Percentiles rank a stretch among this genome's conserved stretches.
phyloP scores from a whole-genome alignment of 1,140 invertebrate genomes.

The Tetranychus urticae region DNA sequence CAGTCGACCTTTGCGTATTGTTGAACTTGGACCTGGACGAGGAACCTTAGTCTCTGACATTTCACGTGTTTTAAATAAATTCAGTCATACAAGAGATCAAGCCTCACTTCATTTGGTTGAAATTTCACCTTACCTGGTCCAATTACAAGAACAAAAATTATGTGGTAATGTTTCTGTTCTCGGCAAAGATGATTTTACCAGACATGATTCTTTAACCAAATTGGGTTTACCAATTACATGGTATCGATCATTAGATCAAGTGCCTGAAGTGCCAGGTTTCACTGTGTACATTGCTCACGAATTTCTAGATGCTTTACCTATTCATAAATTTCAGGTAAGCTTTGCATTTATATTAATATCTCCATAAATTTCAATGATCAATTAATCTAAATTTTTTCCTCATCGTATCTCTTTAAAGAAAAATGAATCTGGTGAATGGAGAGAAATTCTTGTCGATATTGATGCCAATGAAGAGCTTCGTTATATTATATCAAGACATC shows the following conservation, averaged over 20 bases:
- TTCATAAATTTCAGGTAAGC: conserved; percentile 53
- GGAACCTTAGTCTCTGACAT: conserved; percentile 70
- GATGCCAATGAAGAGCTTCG: conserved; percentile 26
- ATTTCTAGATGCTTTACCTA: conserved; percentile 93
- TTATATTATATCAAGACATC: conserved; percentile 41
- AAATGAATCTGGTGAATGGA: conserved; percentile 12
- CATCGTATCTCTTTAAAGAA: neutral
- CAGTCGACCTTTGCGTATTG: conserved; percentile 50
- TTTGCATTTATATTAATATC: neutral
- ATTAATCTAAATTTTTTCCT: too few species aligned
- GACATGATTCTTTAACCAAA: conserved; percentile 17
- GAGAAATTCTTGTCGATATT: conserved; percentile 14
- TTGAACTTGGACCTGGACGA: conserved; percentile 81
- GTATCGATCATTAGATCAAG: conserved; percentile 30
- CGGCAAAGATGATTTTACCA: conserved; percentile 11
- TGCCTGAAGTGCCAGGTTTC: conserved; percentile 28
- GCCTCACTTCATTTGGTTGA: conserved; percentile 63
- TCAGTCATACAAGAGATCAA: conserved; percentile 26
- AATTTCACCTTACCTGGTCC: conserved; percentile 54
- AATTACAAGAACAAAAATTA: conserved; percentile 47
- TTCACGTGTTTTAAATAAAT: conserved; percentile 39
- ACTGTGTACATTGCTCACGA: conserved; percentile 80
- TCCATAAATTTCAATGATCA: neutral
- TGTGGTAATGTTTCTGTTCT: conserved; percentile 28
- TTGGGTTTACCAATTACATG: conserved; percentile 50